Percentiles rank a stretch among this genome's conserved stretches.
phyloP scores from a whole-genome alignment of 2,797 vertebrate genomes.

The Neoniphon sammara region DNA sequence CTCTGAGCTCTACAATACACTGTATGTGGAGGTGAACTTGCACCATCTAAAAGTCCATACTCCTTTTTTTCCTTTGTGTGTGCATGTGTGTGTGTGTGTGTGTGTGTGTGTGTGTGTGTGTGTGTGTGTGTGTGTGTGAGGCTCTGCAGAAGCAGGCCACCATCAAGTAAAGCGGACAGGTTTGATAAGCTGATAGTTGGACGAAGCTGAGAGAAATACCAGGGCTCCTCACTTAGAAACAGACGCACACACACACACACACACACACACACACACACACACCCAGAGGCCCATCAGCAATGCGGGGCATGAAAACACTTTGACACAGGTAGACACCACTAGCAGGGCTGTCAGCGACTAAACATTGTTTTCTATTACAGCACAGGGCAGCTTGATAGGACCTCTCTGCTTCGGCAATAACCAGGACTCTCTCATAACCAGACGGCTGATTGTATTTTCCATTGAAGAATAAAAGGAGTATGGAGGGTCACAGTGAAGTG shows the following conservation, averaged over 20 bases:
- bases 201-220: constrained; percentile 58
- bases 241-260: constrained; percentile 22
- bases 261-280: constrained; percentile 27
- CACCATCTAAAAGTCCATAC: too few species aligned
- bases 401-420: constrained; percentile 44
- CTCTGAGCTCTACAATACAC: too few species aligned
- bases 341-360: constrained; percentile 34
- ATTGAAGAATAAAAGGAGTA: constrained; percentile 38
- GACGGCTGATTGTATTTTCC: constrained; percentile 16
- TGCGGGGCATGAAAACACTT: constrained; percentile 17
- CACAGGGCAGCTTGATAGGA: constrained; percentile 36
- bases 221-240: constrained; percentile 33
- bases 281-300: constrained; percentile 2
- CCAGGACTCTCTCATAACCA: constrained; percentile 25
- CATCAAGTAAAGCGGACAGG: constrained; percentile 64
- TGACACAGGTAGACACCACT: constrained; percentile 40
- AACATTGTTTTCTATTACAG: constrained; percentile 48
- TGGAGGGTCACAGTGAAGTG: constrained; percentile 19
- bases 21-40: too few species aligned
- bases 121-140: constrained; percentile 37
- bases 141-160: constrained; percentile 41
- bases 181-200: constrained; percentile 67
- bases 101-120: constrained; percentile 15
- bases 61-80: too few species aligned
- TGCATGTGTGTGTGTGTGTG: constrained; percentile 13